These are phyloP conservation scores for Hydrophis major DNA, from an alignment of 2,797 vertebrate genomes.

Conservation along the genomic window DNA sequence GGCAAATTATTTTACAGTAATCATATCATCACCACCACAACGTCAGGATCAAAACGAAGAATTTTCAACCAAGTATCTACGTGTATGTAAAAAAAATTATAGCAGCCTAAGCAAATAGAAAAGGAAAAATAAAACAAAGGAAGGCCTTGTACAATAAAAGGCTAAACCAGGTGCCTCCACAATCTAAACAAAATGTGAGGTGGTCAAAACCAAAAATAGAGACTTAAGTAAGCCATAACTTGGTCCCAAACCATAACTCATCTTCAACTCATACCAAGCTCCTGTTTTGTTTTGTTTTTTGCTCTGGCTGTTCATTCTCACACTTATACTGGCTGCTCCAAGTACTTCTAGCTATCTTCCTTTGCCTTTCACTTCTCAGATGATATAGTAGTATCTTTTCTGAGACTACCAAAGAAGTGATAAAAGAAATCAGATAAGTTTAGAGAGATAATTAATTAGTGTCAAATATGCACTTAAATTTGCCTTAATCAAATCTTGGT, in stretches of 20 bases:
- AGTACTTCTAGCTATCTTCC: background rate
- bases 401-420: background rate
- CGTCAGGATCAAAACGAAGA: background rate
- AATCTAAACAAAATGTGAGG: background rate
- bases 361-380: background rate
- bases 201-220: background rate
- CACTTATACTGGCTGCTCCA: background rate
- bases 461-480: background rate
- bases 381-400: too few relatives aligned
- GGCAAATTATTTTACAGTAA: background rate
- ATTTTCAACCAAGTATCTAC: background rate
- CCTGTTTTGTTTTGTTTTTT: background rate
- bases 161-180: background rate
- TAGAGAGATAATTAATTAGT: background rate
- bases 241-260: background rate
- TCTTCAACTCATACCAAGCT: background rate
- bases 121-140: background rate
- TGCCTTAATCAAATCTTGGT: background rate
- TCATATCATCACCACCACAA: background rate
- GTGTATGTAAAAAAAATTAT: background rate
- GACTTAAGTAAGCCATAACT: background rate
- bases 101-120: background rate
- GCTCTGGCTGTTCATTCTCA: background rate
- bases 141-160: background rate
- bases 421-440: background rate